phyloP scores from a whole-genome alignment of 53 echinoderm and acorn worm species.

The Paracentrotus lividus region DNA sequence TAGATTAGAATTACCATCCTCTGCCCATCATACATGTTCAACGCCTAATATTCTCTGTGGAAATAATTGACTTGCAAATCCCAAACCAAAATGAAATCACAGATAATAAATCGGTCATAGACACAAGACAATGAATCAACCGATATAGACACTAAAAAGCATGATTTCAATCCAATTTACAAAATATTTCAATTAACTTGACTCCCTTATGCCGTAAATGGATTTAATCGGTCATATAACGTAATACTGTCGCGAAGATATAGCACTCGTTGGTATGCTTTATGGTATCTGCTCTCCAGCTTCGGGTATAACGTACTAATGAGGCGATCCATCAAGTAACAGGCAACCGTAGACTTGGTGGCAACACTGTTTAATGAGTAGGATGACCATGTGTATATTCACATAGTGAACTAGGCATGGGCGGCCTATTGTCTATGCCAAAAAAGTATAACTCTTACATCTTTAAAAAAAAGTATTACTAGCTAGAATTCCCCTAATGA shows the following conservation, averaged over 20 bases:
- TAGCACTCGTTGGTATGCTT: neutral
- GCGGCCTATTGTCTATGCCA: slow-evolving; percentile 13
- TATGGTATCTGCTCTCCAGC: neutral
- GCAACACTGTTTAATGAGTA: neutral
- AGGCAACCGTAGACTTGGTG: neutral
- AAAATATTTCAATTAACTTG: neutral
- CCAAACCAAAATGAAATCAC: neutral
- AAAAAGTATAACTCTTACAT: neutral
- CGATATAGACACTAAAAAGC: neutral
- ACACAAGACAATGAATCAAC: neutral
- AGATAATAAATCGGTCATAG: neutral
- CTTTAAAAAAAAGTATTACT: neutral
- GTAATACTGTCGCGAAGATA: neutral
- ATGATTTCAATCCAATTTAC: neutral
- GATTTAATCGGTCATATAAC: neutral
- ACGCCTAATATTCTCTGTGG: neutral
- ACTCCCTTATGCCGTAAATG: neutral
- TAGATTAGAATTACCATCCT: neutral
- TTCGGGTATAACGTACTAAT: slow-evolving; percentile 11
- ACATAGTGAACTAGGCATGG: neutral
- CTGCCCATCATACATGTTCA: neutral
- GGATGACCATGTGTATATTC: neutral
- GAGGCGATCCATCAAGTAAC: slow-evolving; percentile 7
- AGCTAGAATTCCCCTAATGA: neutral
- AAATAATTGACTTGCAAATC: neutral